Conservation (phyloP, 2,797 vertebrate genomes). For the Halcyon leucocephala region DNA sequence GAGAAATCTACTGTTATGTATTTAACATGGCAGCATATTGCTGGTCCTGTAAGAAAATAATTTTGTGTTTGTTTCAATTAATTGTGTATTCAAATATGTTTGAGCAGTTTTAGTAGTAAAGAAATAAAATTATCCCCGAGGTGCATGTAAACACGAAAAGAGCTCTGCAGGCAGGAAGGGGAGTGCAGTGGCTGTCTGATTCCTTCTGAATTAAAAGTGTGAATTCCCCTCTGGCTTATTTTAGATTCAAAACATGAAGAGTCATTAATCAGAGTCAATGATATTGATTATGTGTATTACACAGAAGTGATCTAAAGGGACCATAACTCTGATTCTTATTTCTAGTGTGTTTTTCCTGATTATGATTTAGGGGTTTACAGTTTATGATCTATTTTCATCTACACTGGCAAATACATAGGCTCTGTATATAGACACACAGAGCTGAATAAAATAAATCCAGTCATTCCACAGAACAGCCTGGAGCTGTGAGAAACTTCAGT, state of each 20-base stretch:
- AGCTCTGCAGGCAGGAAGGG: neutral
- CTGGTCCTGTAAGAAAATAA: neutral
- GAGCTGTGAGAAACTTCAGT: neutral
- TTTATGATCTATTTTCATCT: neutral
- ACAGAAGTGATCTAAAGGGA: neutral
- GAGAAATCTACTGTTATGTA: neutral
- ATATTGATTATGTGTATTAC: neutral
- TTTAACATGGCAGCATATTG: neutral
- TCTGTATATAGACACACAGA: neutral
- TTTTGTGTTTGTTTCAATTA: neutral
- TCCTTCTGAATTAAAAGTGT: neutral
- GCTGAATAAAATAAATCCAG: constrained; percentile 7
- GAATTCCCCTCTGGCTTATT: neutral
- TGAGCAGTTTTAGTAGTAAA: neutral
- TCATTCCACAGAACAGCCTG: neutral
- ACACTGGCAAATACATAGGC: neutral
- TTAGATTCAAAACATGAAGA: neutral
- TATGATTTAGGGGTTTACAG: neutral
- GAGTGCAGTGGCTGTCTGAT: neutral
- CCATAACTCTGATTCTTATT: neutral
- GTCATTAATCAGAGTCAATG: neutral
- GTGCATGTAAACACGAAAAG: neutral
- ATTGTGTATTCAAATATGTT: neutral
- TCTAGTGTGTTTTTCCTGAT: neutral
- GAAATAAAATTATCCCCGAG: neutral